Conservation (phyloP, 2,888 invertebrate species). For the Phytoseiulus persimilis region DNA sequence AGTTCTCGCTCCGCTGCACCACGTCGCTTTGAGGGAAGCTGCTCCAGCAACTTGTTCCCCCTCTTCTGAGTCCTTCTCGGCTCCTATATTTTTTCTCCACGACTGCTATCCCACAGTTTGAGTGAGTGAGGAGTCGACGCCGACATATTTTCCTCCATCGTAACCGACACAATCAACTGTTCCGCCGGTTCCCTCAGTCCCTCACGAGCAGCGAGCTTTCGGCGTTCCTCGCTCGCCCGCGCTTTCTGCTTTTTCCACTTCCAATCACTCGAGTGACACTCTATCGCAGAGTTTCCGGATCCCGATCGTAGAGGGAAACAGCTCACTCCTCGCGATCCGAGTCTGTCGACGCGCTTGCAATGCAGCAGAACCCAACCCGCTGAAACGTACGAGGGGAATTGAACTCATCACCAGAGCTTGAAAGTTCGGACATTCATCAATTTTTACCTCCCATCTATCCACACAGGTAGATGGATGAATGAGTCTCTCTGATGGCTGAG, state of each 20-base stretch:
- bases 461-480: no score
- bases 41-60: background rate
- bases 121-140: background rate
- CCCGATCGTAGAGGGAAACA: no score
- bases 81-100: background rate
- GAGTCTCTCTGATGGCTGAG: no score
- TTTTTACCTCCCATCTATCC: no score
- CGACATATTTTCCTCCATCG: background rate
- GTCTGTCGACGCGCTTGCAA: no score
- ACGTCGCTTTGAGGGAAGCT: background rate
- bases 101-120: background rate
- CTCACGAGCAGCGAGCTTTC: background rate
- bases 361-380: no score
- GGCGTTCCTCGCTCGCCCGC: background rate
- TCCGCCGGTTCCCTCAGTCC: background rate
- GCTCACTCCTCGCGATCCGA: background rate
- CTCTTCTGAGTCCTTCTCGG: background rate
- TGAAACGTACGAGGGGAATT: no score
- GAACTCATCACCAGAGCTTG: no score
- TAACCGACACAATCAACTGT: background rate
- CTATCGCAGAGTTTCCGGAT: background rate
- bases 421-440: no score
- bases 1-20: background rate
- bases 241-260: background rate
- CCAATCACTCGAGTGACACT: background rate